These are phyloP conservation scores for Pyrrhia umbra DNA, from an alignment of 2,888 invertebrate genomes.

Conservation along the genomic window DNA sequence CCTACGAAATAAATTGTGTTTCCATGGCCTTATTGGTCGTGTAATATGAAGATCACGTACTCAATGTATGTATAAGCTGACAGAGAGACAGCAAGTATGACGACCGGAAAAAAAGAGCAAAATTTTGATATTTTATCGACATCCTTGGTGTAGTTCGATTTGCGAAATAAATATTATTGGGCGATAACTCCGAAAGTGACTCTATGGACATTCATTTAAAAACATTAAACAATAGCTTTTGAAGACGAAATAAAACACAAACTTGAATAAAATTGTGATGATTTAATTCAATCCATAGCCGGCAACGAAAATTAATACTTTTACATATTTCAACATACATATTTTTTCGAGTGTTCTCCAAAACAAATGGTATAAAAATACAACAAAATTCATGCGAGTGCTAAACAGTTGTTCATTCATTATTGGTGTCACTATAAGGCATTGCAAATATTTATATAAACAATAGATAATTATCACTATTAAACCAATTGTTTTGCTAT, in stretches of 20 bases:
- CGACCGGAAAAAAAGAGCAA: too few relatives aligned
- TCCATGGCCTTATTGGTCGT: too few relatives aligned
- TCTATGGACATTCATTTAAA: too few relatives aligned
- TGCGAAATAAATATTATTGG: too few relatives aligned
- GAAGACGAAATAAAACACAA: constrained; percentile 70
- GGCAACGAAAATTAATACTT: constrained; percentile 77
- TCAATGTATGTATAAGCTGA: too few relatives aligned
- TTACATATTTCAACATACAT: constrained; percentile 63
- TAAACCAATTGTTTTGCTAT: constrained; percentile 31
- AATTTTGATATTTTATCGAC: too few relatives aligned
- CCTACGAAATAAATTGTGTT: too few relatives aligned
- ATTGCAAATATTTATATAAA: constrained; percentile 41
- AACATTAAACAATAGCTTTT: too few relatives aligned
- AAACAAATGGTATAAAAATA: constrained; percentile 58
- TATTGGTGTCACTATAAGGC: constrained; percentile 41
- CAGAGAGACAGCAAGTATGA: too few relatives aligned
- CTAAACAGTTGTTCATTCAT: constrained; percentile 30
- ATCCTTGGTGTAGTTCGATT: too few relatives aligned
- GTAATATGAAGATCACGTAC: too few relatives aligned
- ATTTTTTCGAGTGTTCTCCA: constrained; percentile 45
- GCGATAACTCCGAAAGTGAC: too few relatives aligned
- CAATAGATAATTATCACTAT: constrained; percentile 27
- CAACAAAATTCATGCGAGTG: constrained; percentile 50
- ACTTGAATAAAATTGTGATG: constrained; percentile 84
- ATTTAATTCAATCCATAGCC: constrained; percentile 86